Evolutionary conservation across 1,140 invertebrate genomes (phyloP).

Genomic region (Temnothorax nylanderi): DNA sequence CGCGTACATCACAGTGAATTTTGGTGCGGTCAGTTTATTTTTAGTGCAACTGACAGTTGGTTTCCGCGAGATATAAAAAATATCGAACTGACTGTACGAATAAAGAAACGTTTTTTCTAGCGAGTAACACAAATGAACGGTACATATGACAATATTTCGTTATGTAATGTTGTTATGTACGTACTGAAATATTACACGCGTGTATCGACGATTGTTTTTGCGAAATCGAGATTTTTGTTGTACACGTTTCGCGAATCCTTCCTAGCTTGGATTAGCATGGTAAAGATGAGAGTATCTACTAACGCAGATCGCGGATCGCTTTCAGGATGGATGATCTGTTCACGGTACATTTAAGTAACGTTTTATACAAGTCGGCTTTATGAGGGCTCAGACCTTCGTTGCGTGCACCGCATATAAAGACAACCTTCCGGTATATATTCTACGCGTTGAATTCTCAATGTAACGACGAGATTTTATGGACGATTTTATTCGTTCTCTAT

Average conservation of each 20-base stretch:
- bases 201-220: slow-evolving; percentile 27
- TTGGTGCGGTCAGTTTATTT: slow-evolving; percentile 39
- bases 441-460: slow-evolving; percentile 53
- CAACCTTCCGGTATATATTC: slow-evolving; percentile 50
- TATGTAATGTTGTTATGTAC: slow-evolving; percentile 4
- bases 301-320: slow-evolving; percentile 44
- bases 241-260: background rate
- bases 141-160: background rate
- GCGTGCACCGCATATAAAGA: slow-evolving; percentile 72
- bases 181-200: background rate
- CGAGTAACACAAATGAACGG: slow-evolving; percentile 2
- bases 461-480: slow-evolving; percentile 68
- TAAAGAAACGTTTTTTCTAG: slow-evolving; percentile 5
- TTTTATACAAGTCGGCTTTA: slow-evolving; percentile 70
- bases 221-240: background rate
- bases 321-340: slow-evolving; percentile 68
- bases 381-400: slow-evolving; percentile 63
- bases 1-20: slow-evolving; percentile 27
- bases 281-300: slow-evolving; percentile 22
- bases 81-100: slow-evolving; percentile 10
- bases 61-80: slow-evolving; percentile 46
- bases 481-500: slow-evolving; percentile 68
- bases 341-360: slow-evolving; percentile 70
- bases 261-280: background rate
- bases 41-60: slow-evolving; percentile 44